A percentile compares a stretch with the other conserved stretches of the same genome.
phyloP scores from a whole-genome alignment of 2,888 invertebrate genomes.

The Kryphioiulus occultus region DNA sequence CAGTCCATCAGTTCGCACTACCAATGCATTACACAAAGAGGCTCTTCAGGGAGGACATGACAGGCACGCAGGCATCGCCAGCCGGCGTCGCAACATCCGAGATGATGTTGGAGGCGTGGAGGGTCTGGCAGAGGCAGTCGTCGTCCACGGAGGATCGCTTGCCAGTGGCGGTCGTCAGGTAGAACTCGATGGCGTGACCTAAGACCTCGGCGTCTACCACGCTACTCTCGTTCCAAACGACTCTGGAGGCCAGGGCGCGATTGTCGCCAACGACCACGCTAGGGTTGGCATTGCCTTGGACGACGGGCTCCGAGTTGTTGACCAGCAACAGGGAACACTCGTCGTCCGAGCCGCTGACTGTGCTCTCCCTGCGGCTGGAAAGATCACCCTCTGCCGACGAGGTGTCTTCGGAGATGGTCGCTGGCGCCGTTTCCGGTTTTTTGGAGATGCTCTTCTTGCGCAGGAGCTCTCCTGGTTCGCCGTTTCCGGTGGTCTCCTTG shows the following conservation, averaged over 20 bases:
- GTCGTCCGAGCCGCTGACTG: constrained; percentile 47
- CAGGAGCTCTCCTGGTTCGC: background rate
- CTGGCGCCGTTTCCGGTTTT: background rate
- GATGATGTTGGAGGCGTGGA: background rate
- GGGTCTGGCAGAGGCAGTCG: background rate
- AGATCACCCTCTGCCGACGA: constrained; percentile 7
- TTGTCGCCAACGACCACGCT: background rate
- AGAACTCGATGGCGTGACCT: constrained; percentile 53
- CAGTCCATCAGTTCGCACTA: too few species aligned
- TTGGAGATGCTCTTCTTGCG: constrained; percentile 13
- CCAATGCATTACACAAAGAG: constrained; percentile 24
- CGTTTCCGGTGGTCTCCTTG: background rate
- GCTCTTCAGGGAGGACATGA: constrained; percentile 47
- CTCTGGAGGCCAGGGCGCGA: constrained; percentile 39
- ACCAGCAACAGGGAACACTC: constrained; percentile 47
- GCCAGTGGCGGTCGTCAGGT: constrained; percentile 48
- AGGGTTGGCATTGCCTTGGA: background rate
- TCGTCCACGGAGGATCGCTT: background rate
- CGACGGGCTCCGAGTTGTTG: background rate
- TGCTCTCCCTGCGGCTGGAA: constrained; percentile 47
- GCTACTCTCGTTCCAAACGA: constrained; percentile 53
- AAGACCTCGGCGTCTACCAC: constrained; percentile 53
- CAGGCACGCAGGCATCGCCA: background rate
- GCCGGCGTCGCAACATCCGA: background rate
- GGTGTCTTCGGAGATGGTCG: constrained; percentile 7